Evolutionary conservation across 2,888 invertebrate species (phyloP), one percentile per base, ranked within the genome.

Genomic region (Cantharis lateralis): DNA sequence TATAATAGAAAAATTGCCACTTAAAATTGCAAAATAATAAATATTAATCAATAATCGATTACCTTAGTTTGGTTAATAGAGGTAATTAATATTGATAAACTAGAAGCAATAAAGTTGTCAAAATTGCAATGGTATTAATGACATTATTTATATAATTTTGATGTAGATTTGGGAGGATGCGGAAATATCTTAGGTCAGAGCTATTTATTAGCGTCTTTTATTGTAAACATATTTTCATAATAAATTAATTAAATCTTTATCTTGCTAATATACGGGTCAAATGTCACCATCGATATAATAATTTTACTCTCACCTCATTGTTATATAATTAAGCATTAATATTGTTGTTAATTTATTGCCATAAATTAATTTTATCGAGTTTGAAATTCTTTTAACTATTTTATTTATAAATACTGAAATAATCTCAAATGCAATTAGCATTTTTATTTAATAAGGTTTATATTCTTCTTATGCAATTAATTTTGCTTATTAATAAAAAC

Each of bases 301-400:
- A 64, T 64, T 64, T 2, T n/a, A 64, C 15, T 64, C 16, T 64
- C 15, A 13, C 15, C 20, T 18, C 20, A 64, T 64, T 16, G 20
- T 64, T 64, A 64, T 64, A 64, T 64, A 64, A 64, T 15, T 64
- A 64, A 15, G 64, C 64, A 64, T 64, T 64, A 64, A 64, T 64
- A 64, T 64, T 64, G 20, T 18, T 64, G 11, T 64, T 64, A 64
- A 64, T 64, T 64, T 64, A 64, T 64, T 64, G 7, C 64, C 13
- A 64, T 32, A 32, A 32, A 32, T 32, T 32, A 32, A 32, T 32
- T 32, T 32, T 32, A 32, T 32, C 13, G 13, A 32, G 32, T 13
- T 28, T 13, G 32, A 32, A 32, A 32, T 32, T 32, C 13, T 32
- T 5, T 32, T 32, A 5, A 32, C 32, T 32, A 32, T 32, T 32